These are phyloP conservation scores for Takifugu ocellatus DNA, from an alignment of 2,797 vertebrate species.

Conservation along the genomic window DNA sequence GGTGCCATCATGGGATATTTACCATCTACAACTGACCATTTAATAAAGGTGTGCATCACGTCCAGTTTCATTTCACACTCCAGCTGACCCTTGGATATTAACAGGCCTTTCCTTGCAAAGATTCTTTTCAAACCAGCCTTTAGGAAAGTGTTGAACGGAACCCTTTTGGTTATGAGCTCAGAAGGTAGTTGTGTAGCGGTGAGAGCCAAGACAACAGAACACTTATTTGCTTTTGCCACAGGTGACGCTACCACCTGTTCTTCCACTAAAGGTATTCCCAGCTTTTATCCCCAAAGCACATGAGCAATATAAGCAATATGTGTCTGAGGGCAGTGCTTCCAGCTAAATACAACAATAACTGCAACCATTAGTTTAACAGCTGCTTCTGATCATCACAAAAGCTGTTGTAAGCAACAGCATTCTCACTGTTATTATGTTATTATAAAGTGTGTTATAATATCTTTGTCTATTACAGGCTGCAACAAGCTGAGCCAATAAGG, in stretches of 20 bases:
- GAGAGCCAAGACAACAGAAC: slow-evolving; percentile 6
- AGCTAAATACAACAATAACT: slow-evolving; percentile 10
- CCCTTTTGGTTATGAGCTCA: slow-evolving; percentile 22
- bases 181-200: not conserved
- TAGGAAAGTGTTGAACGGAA: not conserved
- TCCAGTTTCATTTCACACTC: not conserved
- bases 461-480: not conserved
- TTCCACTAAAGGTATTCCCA: slow-evolving; percentile 12
- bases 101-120: slow-evolving; percentile 4
- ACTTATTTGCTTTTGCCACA: slow-evolving; percentile 28
- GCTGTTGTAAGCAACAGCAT: not conserved
- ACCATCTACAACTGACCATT: not conserved
- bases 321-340: not conserved
- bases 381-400: not conserved
- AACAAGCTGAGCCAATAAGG: slow-evolving; percentile 1
- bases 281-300: slow-evolving; percentile 5
- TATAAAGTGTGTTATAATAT: not conserved
- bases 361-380: not conserved
- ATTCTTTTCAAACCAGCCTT: slow-evolving; percentile 5
- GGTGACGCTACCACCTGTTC: slow-evolving; percentile 35
- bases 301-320: slow-evolving; percentile 14
- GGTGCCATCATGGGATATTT: not conserved
- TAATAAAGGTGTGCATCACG: not conserved
- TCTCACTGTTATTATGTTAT: not conserved
- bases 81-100: slow-evolving; percentile 2